A percentile compares a stretch with the other conserved stretches of the same genome.
Conservation (phyloP, 2,113 vertebrate genomes). For the Epinephelus lanceolatus region DNA sequence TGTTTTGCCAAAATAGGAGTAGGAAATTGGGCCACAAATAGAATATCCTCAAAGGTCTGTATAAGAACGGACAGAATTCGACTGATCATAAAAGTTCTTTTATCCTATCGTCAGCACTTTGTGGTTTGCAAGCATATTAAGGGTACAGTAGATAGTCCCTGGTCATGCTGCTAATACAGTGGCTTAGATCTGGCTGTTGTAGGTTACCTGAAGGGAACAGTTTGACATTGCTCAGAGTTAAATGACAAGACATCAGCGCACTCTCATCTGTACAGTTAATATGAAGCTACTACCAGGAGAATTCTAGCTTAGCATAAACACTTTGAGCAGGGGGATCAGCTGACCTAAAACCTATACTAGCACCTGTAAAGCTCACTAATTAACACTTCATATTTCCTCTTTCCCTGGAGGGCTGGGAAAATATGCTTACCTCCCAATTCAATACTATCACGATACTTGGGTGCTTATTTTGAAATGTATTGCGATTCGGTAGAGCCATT, state of each 20-base stretch:
- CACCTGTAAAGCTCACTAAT: background rate
- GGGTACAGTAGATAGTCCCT: background rate
- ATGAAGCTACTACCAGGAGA: background rate
- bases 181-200: background rate
- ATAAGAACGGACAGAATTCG: conserved; percentile 21
- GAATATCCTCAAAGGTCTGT: conserved; percentile 41
- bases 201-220: background rate
- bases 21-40: conserved; percentile 59
- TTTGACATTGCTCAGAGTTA: background rate
- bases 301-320: background rate
- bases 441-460: too few relatives aligned
- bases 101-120: conserved; percentile 11
- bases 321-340: background rate
- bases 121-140: conserved; percentile 5
- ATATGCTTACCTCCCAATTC: too few relatives aligned
- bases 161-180: background rate
- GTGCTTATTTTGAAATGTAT: too few relatives aligned
- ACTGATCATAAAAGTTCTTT: conserved; percentile 29
- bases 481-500: too few relatives aligned
- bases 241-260: background rate
- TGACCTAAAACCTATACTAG: background rate
- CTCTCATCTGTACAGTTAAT: background rate
- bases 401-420: too few relatives aligned
- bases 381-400: background rate
- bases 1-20: conserved; percentile 64